Percentiles rank a stretch among this genome's conserved stretches.
phyloP scores from a whole-genome alignment of 2,113 vertebrate genomes.

The human (Homo sapiens) region GRCh38 chr7:38157001-38157500 shows the following conservation, averaged over 20 bases:
- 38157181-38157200: not conserved
- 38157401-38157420: too few relatives aligned
- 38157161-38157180: not conserved
- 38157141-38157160: not conserved
- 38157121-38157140: not conserved
- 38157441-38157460: too few relatives aligned
- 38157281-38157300: not conserved
- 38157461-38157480: too few relatives aligned
- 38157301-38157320: too few relatives aligned
- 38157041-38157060: not conserved
- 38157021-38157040: not conserved
- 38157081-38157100: not conserved
- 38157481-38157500: too few relatives aligned
- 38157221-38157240: not conserved
- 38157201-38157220: not conserved
- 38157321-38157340: too few relatives aligned
- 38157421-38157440: too few relatives aligned
- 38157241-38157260: not conserved
- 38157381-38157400: too few relatives aligned
- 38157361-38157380: too few relatives aligned
- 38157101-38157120: not conserved
- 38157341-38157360: too few relatives aligned
- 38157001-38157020: not conserved
- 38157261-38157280: not conserved
- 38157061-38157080: not conserved